A percentile compares a stretch with the other conserved stretches of the same genome.
Evolutionary conservation across 2,113 vertebrate genomes (phyloP).

Genomic region (Odontesthes bonariensis): DNA sequence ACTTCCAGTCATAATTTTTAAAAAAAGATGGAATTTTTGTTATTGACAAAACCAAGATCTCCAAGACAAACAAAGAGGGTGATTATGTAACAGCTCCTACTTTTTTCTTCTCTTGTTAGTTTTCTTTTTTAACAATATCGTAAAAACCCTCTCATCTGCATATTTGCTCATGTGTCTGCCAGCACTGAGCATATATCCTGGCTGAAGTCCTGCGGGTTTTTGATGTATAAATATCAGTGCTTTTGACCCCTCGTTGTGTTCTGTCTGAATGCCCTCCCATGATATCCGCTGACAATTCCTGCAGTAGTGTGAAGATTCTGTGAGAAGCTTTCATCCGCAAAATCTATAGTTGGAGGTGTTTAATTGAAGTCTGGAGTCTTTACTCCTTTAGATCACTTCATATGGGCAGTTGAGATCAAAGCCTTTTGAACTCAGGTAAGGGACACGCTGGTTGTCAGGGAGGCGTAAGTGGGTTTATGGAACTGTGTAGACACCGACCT

Average conservation of each 20-base stretch:
- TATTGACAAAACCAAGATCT: background rate
- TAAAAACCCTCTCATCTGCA: background rate
- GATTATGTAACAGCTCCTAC: background rate
- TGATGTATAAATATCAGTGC: slow-evolving; percentile 23
- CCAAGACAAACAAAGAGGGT: background rate
- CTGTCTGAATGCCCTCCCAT: background rate
- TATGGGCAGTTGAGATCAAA: slow-evolving; percentile 38
- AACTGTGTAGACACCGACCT: background rate
- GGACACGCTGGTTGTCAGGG: slow-evolving; percentile 11
- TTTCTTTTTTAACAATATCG: background rate
- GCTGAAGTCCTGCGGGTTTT: slow-evolving; percentile 7
- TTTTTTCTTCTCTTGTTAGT: background rate
- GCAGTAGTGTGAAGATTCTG: background rate
- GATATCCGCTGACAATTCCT: background rate
- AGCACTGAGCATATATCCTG: slow-evolving; percentile 8
- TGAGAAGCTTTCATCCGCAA: slow-evolving; percentile 3
- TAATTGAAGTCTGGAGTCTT: slow-evolving; percentile 30
- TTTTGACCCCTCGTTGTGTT: slow-evolving; percentile 8
- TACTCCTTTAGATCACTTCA: slow-evolving; percentile 19
- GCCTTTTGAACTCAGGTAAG: slow-evolving; percentile 26
- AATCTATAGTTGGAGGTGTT: slow-evolving; percentile 42
- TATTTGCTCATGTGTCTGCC: slow-evolving; percentile 1
- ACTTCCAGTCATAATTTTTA: background rate
- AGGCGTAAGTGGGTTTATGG: slow-evolving; percentile 2
- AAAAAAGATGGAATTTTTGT: background rate